Conservation (phyloP, 1,140 invertebrate species). For the Rhopalosiphum padi region DNA sequence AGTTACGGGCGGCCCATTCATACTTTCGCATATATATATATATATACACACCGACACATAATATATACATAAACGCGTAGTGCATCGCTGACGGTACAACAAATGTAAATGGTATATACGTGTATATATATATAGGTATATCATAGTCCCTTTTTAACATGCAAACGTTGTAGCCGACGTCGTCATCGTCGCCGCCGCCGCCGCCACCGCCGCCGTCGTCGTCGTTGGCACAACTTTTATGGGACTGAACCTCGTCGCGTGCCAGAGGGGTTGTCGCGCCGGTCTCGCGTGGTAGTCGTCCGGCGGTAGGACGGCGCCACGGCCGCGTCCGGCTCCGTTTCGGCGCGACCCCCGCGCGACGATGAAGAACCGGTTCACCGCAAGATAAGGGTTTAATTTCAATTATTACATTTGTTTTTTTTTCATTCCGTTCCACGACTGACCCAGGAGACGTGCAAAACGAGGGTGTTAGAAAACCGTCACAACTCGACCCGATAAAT, state of each 20-base stretch:
- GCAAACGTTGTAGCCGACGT: conserved; percentile 60
- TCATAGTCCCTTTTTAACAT: conserved; percentile 62
- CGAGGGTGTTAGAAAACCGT: not conserved
- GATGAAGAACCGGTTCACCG: not conserved
- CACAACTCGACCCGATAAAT: not conserved
- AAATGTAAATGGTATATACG: conserved; percentile 46
- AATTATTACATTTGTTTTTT: not conserved
- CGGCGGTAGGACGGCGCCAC: not conserved
- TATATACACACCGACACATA: not conserved
- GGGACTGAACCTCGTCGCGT: not conserved
- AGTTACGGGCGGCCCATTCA: conserved; percentile 60
- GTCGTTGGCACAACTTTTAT: not conserved
- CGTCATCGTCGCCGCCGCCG: conserved; percentile 23
- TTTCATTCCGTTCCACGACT: not conserved
- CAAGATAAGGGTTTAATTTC: not conserved
- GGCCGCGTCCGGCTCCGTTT: not conserved
- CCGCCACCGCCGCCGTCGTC: not conserved
- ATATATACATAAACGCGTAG: not conserved
- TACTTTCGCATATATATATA: conserved; percentile 61
- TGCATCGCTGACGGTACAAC: conserved; percentile 8
- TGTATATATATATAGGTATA: not conserved
- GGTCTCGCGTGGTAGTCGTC: conserved; percentile 28
- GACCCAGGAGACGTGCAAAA: not conserved
- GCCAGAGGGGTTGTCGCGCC: not conserved
- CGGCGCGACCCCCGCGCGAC: not conserved